These are phyloP conservation scores for Furnarius figulus DNA, from an alignment of 2,113 vertebrate species.

Conservation along the genomic window DNA sequence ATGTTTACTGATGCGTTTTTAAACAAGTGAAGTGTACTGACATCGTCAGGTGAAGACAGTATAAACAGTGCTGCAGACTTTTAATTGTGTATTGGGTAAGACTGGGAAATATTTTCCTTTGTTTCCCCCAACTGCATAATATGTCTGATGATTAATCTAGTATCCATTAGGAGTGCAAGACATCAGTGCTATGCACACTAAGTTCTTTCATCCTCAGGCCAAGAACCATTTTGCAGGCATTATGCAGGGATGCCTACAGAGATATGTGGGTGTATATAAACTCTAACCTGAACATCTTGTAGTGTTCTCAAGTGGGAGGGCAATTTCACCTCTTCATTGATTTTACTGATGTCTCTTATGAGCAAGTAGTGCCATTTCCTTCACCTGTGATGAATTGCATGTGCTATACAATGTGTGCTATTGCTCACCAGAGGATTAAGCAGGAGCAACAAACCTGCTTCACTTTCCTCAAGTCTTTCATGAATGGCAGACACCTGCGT, in stretches of 20 bases:
- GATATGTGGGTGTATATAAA: slow-evolving; percentile 14
- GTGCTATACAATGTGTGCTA: slow-evolving; percentile 22
- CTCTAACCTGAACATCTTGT: slow-evolving; percentile 55
- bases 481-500: slow-evolving; percentile 14
- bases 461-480: slow-evolving; percentile 21
- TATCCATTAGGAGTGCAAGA: slow-evolving; percentile 1
- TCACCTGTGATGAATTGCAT: slow-evolving; percentile 14
- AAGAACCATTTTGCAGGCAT: slow-evolving; percentile 19
- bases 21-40: slow-evolving; percentile 7
- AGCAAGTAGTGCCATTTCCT: slow-evolving; percentile 31
- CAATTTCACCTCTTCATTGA: slow-evolving; percentile 25
- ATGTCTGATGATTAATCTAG: slow-evolving; percentile 13
- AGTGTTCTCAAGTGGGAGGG: slow-evolving; percentile 20
- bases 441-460: slow-evolving; percentile 45
- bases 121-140: background rate
- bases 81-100: slow-evolving; percentile 13
- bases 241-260: slow-evolving; percentile 12
- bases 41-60: background rate
- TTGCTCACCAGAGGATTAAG: slow-evolving; percentile 50
- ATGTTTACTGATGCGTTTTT: slow-evolving; percentile 12
- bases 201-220: slow-evolving; percentile 19
- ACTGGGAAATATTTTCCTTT: background rate
- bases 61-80: background rate
- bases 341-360: slow-evolving; percentile 51
- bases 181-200: background rate